Conservation (phyloP, 2,113 vertebrate species). For the Tachysurus vachellii region DNA sequence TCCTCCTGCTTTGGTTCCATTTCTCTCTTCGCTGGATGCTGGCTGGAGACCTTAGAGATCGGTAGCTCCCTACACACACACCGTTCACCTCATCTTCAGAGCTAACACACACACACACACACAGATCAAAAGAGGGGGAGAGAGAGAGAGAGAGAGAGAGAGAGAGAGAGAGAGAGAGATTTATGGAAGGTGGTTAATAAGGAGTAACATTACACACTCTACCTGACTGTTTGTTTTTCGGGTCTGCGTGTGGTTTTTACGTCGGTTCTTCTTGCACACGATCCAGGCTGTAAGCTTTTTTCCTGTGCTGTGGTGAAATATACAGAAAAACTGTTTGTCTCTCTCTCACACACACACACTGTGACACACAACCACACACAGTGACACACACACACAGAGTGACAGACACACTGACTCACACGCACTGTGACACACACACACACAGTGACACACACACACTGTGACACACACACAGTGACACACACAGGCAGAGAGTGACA, state of each 20-base stretch:
- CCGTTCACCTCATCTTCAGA: constrained; percentile 36
- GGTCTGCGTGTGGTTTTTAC: neutral
- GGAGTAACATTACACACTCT: neutral
- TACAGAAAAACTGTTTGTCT: neutral
- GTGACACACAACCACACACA: neutral
- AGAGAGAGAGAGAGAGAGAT: neutral
- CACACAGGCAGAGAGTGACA: no score
- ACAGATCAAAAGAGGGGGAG: neutral
- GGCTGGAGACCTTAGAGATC: constrained; percentile 1
- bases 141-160: neutral
- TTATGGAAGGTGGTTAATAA: neutral
- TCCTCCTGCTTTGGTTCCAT: constrained; percentile 6
- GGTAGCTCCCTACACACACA: constrained; percentile 10
- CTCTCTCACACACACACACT: no score
- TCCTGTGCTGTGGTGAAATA: neutral
- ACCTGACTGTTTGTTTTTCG: constrained; percentile 23
- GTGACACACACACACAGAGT: no score
- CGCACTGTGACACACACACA: no score
- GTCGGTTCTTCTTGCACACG: neutral
- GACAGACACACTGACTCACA: no score
- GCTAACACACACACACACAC: constrained; percentile 34
- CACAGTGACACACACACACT: no score
- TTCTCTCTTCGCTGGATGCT: constrained; percentile 21
- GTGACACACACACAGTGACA: no score
- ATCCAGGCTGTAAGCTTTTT: neutral